Evolutionary conservation across 2,113 vertebrate genomes (phyloP), one percentile per base, ranked within the genome.

Genomic region (Campylomormyrus tamandua): DNA sequence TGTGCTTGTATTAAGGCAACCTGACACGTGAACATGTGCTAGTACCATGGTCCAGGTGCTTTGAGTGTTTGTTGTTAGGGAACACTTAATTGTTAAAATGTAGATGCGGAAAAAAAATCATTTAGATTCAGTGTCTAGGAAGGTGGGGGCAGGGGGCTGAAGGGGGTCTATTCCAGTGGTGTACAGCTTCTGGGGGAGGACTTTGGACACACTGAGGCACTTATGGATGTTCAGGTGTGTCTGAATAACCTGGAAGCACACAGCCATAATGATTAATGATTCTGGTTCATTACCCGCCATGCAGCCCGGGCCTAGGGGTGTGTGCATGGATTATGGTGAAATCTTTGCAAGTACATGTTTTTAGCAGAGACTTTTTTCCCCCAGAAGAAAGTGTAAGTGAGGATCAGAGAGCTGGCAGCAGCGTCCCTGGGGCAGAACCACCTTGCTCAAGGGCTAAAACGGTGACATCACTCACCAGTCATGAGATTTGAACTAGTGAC

Each of bases 71-170:
- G 77, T 83, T 21, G 35, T 83, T 39, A 42, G 5, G 3, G 31
- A 15, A 42, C 74, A 80, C 35, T 39, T 39, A 10, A 80, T 39
- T 35, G 31, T 42, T 80, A 19, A 42, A 19, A 80, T 6, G 35
- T 80, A 80, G 5, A 35, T 42, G 21, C 3, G 19, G 56, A n/a
- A 10, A 17, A 19, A 31, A 42, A 17, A 15, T 5, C 1, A 42
- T 45, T 45, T 9, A 19, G 5, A 42, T 83, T 83, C 31, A 7
- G 19, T 48, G 49, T 83, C 48, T 48, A 49, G 39, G 39, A n/a
- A 21, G 48, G 87, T 45, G 80, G 62, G 80, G 85, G 49, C 39
- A 88, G 89, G 89, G 87, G 87, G 89, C 46, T 90, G 83, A 39
- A 83, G n/a, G n/a, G n/a, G 9, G 62, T 66, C n/a, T 31, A 27